Base-by-base conservation (phyloP, 2,113 vertebrate species). In the Petrocephalus zakoni region DNA sequence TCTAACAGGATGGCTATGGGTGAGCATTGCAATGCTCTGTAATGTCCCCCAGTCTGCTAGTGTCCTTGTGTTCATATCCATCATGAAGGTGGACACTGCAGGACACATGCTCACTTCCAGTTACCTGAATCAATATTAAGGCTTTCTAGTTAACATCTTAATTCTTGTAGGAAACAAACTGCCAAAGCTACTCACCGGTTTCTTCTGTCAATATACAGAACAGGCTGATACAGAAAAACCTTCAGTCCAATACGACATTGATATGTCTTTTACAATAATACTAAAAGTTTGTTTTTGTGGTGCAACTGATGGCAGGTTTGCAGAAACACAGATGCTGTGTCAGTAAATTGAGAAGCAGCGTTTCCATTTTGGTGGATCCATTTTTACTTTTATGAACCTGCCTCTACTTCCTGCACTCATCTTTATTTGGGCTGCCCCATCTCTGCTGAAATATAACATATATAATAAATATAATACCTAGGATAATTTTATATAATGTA, bases 271-370 rank as follows among this genome's bases (percentile, higher is more conserved):
- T 17, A 81, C 13, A 5, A 81, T 37, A 17, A 37, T 46, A 81
- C 13, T 42, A 49, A 64, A 37, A 22, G 55, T 51, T 49, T 68
- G 61, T 25, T 51, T 56, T 72, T 22, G 53, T 29, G 85, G 86
- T 64, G n/a, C 25, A 25, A 53, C 29, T 88, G 37, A 85, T 89
- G 53, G 87, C 51, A 34, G 64, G 49, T 82, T 52, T 89, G 34
- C 22, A 25, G 56, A 84, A 87, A 52, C 19, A 22, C 55, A 89
- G 88, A 64, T 89, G 87, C 58, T 83, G 88, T 89, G 46, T 55
- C 13, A 46, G 49, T 88, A 82, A 61, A 68, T 10, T 83, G 64
- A 25, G 86, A 90, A 88, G 46, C 25, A 8, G 22, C 88, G 13
- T 61, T 72, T 88, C 88, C 53, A 58, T 75, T 75, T 42, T 53